Base-by-base conservation (phyloP, 2,797 vertebrate genomes). In the Ctenochaetus hawaiiensis region DNA sequence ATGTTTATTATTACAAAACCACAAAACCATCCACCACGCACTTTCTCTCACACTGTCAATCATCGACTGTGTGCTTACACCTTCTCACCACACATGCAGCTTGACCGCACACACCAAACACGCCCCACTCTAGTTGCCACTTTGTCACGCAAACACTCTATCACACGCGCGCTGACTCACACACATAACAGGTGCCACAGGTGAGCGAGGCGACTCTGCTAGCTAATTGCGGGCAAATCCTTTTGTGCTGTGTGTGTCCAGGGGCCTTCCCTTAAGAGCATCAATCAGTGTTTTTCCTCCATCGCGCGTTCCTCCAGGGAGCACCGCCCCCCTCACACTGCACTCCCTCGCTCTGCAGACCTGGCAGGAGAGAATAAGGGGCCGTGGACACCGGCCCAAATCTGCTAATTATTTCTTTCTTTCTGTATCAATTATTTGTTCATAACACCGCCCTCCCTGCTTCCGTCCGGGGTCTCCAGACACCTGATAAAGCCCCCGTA, bases 371-470 rank as follows among this genome's bases (percentile, higher is more conserved):
- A 89, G 92, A 92, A 92, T 80, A 85, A 87, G 84, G 60, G 89
- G 77, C 89, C 60, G 78, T 89, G 84, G 88, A 94, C 93, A 92
- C 83, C 72, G 71, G 92, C 90, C 90, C 89, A 94, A 93, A 94
- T 94, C 94, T 95, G 92, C 93, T 95, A 96, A 95, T 95, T 95
- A 95, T 95, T 95, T 95, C 90, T 92, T 93, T 92, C 90, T 93
- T 92, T 93, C 91, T 91, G 89, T 93, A 93, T 93, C 92, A 94
- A 92, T 94, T 93, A 93, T 94, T 94, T 94, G 92, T 91, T 92
- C 91, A 88, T 88, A 92, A 91, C 90, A 91, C 87, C 67, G 75
- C 90, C 89, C 88, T 83, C 87, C 78, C 77, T 82, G 83, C 90
- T 91, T 93, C 89, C 85, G 86, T 85, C 80, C 9, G 22, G 57